Evolutionary conservation across 2,113 vertebrate genomes (phyloP), one percentile per base, ranked within the genome.

Genomic region (Lampris megalopsis): DNA sequence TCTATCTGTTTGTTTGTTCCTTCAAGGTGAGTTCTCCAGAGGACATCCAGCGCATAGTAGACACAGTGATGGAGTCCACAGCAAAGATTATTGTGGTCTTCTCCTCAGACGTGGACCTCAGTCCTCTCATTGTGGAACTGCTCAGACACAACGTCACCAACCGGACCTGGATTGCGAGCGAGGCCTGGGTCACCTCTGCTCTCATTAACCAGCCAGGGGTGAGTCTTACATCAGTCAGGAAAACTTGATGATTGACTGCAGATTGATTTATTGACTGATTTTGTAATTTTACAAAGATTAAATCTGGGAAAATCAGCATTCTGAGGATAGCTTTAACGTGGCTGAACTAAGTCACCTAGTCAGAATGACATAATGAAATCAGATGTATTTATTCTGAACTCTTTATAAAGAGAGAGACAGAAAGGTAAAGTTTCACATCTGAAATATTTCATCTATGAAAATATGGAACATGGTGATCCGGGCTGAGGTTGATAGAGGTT

Each of bases 71-170:
- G 9, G 72, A 74, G 1, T 94, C 94, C 73, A 95, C 93, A 0
- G 95, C 96, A 73, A 96, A 93, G 49, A 95, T 97, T 67, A 91
- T 96, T 0, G 94, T 96, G 60, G 94, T 97, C 63, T 96, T 95
- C 75, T 94, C 95, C 1, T 94, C 95, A 10, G 96, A 96, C 4
- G 95, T 95, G 45, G 95, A 97, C 80, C 86, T 96, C 8, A 94
- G 91, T 59, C 94, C 95, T 5, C 94, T 97, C 9, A 85, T 94
- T 45, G 56, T 75, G 24, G 94, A 95, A 75, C 86, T 97, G 40
- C 47, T 94, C 7, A 83, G 52, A 1, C 90, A 92, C 57, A 96
- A 96, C 36, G 88, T 97, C 75, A 95, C 92, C 24, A 92, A 95
- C 62, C 94, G 92, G 63, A 97, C 95, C 0, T 96, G 95, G 94